Conservation (phyloP, 2,888 invertebrate genomes). For the Agonum fuliginosum region DNA sequence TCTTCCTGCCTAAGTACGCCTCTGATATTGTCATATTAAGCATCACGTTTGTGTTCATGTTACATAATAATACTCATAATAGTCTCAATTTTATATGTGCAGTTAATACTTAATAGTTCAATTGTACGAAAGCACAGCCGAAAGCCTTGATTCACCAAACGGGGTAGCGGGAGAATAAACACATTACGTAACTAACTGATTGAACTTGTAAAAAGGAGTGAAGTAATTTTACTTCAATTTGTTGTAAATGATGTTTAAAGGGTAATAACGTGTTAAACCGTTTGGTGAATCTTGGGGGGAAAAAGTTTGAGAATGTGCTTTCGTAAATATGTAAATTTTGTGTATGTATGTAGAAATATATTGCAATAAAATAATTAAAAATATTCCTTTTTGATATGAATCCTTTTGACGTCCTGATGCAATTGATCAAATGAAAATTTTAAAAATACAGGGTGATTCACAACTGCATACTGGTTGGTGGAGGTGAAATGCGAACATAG, state of each 20-base stretch:
- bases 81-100: neutral
- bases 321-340: slow-evolving; percentile 3
- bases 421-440: neutral
- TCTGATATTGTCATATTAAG: neutral
- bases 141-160: no score
- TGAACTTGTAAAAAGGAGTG: no score
- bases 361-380: slow-evolving; percentile 1
- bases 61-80: neutral
- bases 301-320: no score
- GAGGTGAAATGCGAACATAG: no score
- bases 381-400: neutral
- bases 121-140: neutral
- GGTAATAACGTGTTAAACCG: no score
- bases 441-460: no score
- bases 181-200: no score
- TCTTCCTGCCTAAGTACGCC: neutral
- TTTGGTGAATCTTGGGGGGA: no score
- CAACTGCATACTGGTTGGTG: no score
- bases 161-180: no score
- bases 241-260: no score
- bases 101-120: slow-evolving; percentile 1
- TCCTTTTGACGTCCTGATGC: neutral
- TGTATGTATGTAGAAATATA: neutral
- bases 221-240: no score
- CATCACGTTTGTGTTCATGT: slow-evolving; percentile 7